These are phyloP conservation scores for Carassius auratus DNA, from an alignment of 2,113 vertebrate species.

Conservation along the genomic window DNA sequence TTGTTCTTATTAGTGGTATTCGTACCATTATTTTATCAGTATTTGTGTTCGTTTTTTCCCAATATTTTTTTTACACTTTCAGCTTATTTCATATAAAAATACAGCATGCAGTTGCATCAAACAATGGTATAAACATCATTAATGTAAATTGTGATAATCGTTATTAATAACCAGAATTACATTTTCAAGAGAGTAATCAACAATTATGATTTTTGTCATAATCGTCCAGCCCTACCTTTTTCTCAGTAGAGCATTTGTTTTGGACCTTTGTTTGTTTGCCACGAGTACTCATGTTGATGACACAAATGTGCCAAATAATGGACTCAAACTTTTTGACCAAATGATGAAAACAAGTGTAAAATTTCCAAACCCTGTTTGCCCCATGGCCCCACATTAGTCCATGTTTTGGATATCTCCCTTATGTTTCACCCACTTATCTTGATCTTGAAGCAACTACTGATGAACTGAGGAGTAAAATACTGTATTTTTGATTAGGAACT, in stretches of 20 bases:
- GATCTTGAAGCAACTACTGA: not conserved
- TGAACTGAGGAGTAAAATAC: not conserved
- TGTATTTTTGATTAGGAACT: not conserved
- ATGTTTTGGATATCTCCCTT: not conserved
- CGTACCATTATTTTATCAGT: no score
- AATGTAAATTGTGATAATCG: no score
- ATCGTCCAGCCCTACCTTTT: not conserved
- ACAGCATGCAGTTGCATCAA: no score
- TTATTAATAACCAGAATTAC: no score
- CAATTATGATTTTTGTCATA: no score
- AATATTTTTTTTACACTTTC: no score
- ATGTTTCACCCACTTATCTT: not conserved
- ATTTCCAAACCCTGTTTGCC: not conserved
- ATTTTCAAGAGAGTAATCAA: no score
- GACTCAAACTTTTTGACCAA: not conserved
- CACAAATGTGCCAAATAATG: not conserved
- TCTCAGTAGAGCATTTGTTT: not conserved
- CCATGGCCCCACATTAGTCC: not conserved
- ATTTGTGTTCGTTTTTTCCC: no score
- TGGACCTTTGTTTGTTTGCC: not conserved
- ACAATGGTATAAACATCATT: no score
- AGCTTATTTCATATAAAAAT: no score
- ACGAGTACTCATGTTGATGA: not conserved
- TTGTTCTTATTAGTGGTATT: no score
- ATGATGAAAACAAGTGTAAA: not conserved